A percentile compares a stretch with the other conserved stretches of the same genome.
Evolutionary conservation across 2,113 vertebrate genomes (phyloP).

Genomic region (Rana temporaria): DNA sequence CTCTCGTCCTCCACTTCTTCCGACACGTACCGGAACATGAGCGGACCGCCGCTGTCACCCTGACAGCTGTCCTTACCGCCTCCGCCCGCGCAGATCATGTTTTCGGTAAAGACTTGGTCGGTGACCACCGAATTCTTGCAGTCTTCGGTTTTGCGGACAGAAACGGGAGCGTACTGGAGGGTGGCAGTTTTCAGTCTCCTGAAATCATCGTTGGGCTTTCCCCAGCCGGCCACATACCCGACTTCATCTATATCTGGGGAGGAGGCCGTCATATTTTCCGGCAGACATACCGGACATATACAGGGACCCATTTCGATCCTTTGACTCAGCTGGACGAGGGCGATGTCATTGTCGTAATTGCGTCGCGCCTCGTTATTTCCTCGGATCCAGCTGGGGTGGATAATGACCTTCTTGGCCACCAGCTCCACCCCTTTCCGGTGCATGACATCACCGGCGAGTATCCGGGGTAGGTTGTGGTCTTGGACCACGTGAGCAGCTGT

Average conservation of each 20-base stretch:
- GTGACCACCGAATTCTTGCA: slow-evolving; percentile 61
- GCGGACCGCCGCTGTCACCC: slow-evolving; percentile 86
- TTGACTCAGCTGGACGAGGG: slow-evolving; percentile 67
- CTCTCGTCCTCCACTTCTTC: slow-evolving; percentile 49
- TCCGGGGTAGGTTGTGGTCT: rapidly evolving
- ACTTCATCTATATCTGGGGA: slow-evolving; percentile 28
- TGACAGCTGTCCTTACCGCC: slow-evolving; percentile 78
- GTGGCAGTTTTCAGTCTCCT: not conserved
- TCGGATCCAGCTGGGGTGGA: slow-evolving; percentile 68
- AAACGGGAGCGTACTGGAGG: slow-evolving; percentile 67
- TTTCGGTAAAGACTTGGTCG: slow-evolving; percentile 72
- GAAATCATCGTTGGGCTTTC: not conserved
- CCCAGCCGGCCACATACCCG: slow-evolving; percentile 78
- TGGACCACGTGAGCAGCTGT: slow-evolving; percentile 77
- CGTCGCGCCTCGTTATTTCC: not conserved
- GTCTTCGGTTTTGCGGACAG: slow-evolving; percentile 59
- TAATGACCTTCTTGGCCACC: slow-evolving; percentile 60
- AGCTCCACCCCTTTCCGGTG: not conserved
- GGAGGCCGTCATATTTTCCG: slow-evolving; percentile 61
- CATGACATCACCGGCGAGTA: not conserved
- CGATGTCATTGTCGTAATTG: slow-evolving; percentile 76
- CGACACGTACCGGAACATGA: slow-evolving; percentile 67
- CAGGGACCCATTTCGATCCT: slow-evolving; percentile 69
- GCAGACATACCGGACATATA: slow-evolving; percentile 74
- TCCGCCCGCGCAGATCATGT: slow-evolving; percentile 91